Base-by-base conservation (phyloP, 2,888 invertebrate species). In the Idaea dimidiata region DNA sequence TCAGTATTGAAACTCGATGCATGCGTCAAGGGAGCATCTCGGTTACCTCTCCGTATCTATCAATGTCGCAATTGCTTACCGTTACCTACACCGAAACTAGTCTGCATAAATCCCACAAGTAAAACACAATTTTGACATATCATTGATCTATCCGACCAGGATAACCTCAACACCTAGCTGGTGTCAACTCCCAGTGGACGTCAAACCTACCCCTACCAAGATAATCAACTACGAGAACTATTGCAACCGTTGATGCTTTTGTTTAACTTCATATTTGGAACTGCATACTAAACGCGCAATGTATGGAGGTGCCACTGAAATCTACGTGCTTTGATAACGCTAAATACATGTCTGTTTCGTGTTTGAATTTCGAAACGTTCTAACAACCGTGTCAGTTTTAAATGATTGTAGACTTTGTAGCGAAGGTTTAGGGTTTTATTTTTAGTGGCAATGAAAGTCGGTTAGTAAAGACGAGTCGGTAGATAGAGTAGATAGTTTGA, bases 121-220 rank as follows among this genome's bases (percentile, higher is more conserved):
- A 86, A 84, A 87, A 88, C 87, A 82, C 83, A 82, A 82, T 90
- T 91, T 88, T 91, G 91, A 91, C 90, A 84, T 87, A 87, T 85
- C 88, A 89, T 89, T 90, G 91, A 90, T 90, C 84, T 88, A 87
- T 86, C 84, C 75, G 82, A 74, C 67, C 80, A 79, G 80, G 66
- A 86, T 86, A 86, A 87, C 80, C 82, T 88, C 87, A 84, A 87
- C 89, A 88, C 89, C 88, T 87, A 82, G 80, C 80, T 80, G 43
- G 43, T 43, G 14, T 7, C 61, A 77, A 73, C 77, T 76, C 80
- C 82, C 87, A 75, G 74, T 66, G 62, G 83, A 82, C 85, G 73
- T 78, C 79, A 77, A 77, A 72, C 72, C 68, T 78, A 80, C 84
- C 81, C 72, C 68, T 73, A 75, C 76, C 68, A 69, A 61, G 63